Evolutionary conservation across 2,113 vertebrate genomes (phyloP), one percentile per base, ranked within the genome.

Genomic region (Austrofundulus limnaeus): DNA sequence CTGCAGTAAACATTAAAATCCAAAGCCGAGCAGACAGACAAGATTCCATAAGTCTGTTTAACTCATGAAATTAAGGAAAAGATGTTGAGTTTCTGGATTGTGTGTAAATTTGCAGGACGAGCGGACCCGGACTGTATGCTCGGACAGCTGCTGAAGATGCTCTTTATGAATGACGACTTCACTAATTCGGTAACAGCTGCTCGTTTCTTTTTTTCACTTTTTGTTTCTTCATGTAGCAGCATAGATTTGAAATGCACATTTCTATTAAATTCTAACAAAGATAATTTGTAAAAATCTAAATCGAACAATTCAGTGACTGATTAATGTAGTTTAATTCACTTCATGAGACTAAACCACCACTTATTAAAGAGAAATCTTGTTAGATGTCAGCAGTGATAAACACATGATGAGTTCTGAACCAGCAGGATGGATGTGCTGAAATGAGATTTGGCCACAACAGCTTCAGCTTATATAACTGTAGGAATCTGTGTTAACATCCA

Each of bases 91-190:
- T 46, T 55, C 4, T 74, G 25, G 45, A 23, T 56, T 7, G 2
- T 1, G 31, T 51, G 0, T 13, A 0, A 6, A 2, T 10, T 3
- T 53, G 13, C 83, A 99, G 97, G 95, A 68, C 94, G 96, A 19
- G 95, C 95, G 1, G 94, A 98, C 72, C 96, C 96, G 0, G 93
- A 95, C 70, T 96, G 96, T 70, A 95, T 95, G 95, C 92, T 99
- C 80, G 97, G 96, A 61, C 95, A 96, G 38, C 85, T 98, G 15
- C 91, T 99, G 82, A 96, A 96, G 88, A 96, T 95, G 80, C 90
- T 98, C 42, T 97, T 98, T 80, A 94, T 94, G 90, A 98, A 97
- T 2, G 95, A 97, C 54, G 96, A 98, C 84, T 98, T 98, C 85
- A 98, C 96, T 78, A 98, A 98, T 13, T 94, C 95, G 72, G 97